phyloP scores from a whole-genome alignment of 2,113 vertebrate genomes.

The Sterna hirundo region DNA sequence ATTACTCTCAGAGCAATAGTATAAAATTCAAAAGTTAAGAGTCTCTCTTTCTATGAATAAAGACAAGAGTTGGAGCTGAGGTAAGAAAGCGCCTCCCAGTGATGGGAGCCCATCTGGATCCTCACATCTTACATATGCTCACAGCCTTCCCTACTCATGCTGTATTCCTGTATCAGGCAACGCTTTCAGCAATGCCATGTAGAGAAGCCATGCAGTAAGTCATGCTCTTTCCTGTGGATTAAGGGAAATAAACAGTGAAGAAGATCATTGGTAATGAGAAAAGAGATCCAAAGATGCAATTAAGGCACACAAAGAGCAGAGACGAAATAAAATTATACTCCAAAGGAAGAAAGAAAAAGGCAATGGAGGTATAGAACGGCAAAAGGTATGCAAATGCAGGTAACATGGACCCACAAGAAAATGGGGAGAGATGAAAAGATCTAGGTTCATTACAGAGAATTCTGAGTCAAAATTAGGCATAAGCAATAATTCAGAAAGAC shows the following conservation, averaged over 20 bases:
- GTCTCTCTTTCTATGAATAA: background rate
- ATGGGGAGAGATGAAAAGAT: background rate
- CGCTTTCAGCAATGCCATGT: accelerated
- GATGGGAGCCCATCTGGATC: background rate
- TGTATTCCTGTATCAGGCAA: background rate
- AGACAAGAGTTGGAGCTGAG: background rate
- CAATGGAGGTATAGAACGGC: background rate
- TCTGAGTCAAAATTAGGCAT: background rate
- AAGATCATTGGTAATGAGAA: background rate
- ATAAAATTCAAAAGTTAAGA: background rate
- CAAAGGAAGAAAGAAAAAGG: background rate
- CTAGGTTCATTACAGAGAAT: background rate
- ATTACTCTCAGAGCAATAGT: background rate
- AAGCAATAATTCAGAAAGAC: background rate
- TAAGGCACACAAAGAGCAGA: background rate
- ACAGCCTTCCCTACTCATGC: background rate
- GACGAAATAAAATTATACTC: background rate
- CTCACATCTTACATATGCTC: background rate
- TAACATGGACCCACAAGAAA: background rate
- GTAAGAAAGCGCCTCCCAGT: background rate
- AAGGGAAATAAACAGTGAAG: background rate
- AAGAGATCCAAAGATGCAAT: background rate
- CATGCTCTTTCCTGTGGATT: background rate
- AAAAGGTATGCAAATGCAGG: background rate
- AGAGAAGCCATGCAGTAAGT: background rate